Conservation (phyloP, 2,888 invertebrate species). For the Drosophila macrospina region DNA sequence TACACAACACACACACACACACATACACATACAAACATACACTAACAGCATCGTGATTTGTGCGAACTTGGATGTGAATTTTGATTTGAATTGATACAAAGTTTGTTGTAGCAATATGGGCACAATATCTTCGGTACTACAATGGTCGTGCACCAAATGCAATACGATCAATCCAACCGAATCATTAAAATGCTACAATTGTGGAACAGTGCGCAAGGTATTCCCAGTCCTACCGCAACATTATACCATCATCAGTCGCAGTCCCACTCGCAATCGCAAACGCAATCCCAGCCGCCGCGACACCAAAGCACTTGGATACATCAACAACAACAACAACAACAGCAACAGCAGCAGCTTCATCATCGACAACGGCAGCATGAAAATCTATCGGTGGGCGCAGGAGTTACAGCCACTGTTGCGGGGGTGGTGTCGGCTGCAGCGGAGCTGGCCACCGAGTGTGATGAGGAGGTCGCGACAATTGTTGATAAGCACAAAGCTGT, state of each 20-base stretch:
- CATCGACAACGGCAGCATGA: constrained; percentile 40
- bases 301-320: constrained; percentile 58
- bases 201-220: constrained; percentile 89
- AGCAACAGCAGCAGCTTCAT: constrained; percentile 45
- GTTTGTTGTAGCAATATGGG: constrained; percentile 88
- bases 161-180: constrained; percentile 95
- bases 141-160: constrained; percentile 96
- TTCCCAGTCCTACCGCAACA: constrained; percentile 78
- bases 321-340: constrained; percentile 45
- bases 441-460: constrained; percentile 57
- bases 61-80: constrained; percentile 51
- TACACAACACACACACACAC: constrained; percentile 12
- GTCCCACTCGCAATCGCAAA: constrained; percentile 42
- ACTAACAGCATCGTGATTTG: constrained; percentile 47
- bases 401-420: constrained; percentile 15
- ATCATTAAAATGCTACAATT: constrained; percentile 93
- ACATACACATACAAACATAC: constrained; percentile 29
- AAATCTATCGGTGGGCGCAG: constrained; percentile 19
- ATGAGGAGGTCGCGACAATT: constrained; percentile 59
- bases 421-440: constrained; percentile 31
- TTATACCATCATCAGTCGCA: constrained; percentile 53
- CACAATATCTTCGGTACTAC: constrained; percentile 96
- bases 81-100: constrained; percentile 33
- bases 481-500: constrained; percentile 67
- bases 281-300: constrained; percentile 42